Evolutionary conservation across 2,113 vertebrate species (phyloP), one percentile per base, ranked within the genome.

Genomic region (Tragelaphus scriptus): DNA sequence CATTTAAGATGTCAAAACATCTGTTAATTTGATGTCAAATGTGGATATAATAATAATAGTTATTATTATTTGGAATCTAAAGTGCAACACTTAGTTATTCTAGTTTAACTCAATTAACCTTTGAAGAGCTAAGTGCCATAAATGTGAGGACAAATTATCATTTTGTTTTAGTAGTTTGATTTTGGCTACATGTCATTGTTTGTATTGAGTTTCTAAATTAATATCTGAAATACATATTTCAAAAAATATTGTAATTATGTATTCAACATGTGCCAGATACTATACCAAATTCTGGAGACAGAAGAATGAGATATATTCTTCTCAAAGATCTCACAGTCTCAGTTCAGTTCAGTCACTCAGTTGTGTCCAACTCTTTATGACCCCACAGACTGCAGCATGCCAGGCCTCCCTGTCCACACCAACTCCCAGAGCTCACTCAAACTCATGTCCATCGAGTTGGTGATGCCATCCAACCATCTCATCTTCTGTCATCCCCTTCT

Each of bases 31-130:
- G 28, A 47, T 91, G 80, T 90, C 88, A 90, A 82, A 79, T 59
- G 36, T 77, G 21, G 88, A 56, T 63, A 14, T 91, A 94, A 91
- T 90, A 51, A 49, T 93, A 56, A 90, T 87, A 1, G 91, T 97
- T 28, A 96, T 84, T 94, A 91, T 94, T 95, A 96, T 90, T 97
- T 92, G 51, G 11, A 95, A 71, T 86, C 80, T 96, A 90, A 95
- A 89, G 7, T 90, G 13, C 44, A 89, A 85, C 19, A 19, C 40
- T 97, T 94, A 91, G 53, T 94, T 97, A 90, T 51, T 95, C 44
- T 10, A 79, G 63, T n/a, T 96, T 97, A 97, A 97, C 93, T 93
- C 68, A 90, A 96, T 97, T 97, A 97, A 98, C 55, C 92, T 97
- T 97, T 95, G 25, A 87, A 90, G 63, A 95, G 26, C 55, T 90